These are phyloP conservation scores for Ellobius talpinus DNA, from an alignment of 2,113 vertebrate species.

Conservation along the genomic window DNA sequence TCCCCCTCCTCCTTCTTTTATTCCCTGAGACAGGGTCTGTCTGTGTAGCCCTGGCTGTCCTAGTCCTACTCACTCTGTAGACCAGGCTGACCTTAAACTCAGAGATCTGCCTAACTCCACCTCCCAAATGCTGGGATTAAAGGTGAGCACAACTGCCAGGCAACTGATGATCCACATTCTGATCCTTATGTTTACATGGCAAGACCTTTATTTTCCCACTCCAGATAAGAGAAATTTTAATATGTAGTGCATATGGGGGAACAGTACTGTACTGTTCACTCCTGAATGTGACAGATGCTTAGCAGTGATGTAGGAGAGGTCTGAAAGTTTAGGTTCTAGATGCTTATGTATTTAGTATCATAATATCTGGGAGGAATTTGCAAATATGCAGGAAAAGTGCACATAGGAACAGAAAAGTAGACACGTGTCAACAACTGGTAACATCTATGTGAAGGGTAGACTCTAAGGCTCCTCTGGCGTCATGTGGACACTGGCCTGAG, in stretches of 20 bases:
- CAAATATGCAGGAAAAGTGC: background rate
- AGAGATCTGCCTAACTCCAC: background rate
- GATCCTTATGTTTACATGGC: background rate
- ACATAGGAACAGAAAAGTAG: background rate
- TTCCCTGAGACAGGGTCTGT: background rate
- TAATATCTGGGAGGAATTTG: background rate
- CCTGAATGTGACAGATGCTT: background rate
- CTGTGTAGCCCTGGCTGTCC: background rate
- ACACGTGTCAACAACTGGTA: background rate
- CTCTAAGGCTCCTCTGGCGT: conserved; percentile 91
- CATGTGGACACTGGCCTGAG: conserved; percentile 93
- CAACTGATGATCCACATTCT: background rate
- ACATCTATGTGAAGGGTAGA: background rate
- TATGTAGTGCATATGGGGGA: background rate
- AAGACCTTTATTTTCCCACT: background rate
- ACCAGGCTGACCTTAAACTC: background rate
- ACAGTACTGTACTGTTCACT: background rate
- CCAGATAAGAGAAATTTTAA: background rate
- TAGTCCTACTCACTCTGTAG: background rate
- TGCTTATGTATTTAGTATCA: background rate
- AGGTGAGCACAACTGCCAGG: background rate
- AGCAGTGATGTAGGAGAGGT: background rate
- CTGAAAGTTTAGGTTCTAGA: background rate
- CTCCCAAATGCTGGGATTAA: background rate
- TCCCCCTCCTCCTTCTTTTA: no score